Base-by-base conservation (phyloP, 2,888 invertebrate genomes). In the Neoscelio sp. region DNA sequence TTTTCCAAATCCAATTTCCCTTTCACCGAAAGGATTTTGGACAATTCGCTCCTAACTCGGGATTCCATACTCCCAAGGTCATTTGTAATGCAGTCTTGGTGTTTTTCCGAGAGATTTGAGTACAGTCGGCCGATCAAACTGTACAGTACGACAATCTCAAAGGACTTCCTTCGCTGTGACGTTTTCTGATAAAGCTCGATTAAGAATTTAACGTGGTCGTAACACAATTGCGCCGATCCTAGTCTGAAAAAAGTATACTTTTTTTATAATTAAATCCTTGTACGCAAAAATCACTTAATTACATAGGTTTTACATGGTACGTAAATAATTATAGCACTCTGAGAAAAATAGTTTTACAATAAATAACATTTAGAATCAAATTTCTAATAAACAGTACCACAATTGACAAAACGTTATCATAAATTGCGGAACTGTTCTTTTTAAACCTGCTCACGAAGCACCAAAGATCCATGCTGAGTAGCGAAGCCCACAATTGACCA, bases 391-490 rank as follows among this genome's bases (percentile, higher is more conserved):
- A n/a, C n/a, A n/a, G n/a, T n/a, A n/a, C n/a, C n/a, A n/a, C n/a
- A n/a, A n/a, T n/a, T n/a, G n/a, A n/a, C n/a, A n/a, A n/a, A n/a
- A n/a, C n/a, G n/a, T n/a, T n/a, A n/a, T n/a, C n/a, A 10, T 33
- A n/a, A n/a, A n/a, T n/a, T n/a, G n/a, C n/a, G n/a, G n/a, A n/a
- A n/a, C n/a, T 33, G n/a, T 56, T 67, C 8, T 30, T 38, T 77
- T 58, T 78, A 38, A 65, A 90, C 88, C 87, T 86, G 74, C 82
- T 84, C 30, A 89, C 42, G 35, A 87, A 86, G 17, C 87, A 87
- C 87, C 90, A 88, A 50, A 86, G 50, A 38, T 90, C 90, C 2
- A 85, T 82, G 20, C 85, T 85, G 0, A 90, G 73, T 23, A 89
- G 70, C 0, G 87, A 86, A 48, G 85, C 82, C 86, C 87, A 90